Evolutionary conservation across 2,113 vertebrate species (phyloP).

Genomic region (Mesocricetus auratus): DNA sequence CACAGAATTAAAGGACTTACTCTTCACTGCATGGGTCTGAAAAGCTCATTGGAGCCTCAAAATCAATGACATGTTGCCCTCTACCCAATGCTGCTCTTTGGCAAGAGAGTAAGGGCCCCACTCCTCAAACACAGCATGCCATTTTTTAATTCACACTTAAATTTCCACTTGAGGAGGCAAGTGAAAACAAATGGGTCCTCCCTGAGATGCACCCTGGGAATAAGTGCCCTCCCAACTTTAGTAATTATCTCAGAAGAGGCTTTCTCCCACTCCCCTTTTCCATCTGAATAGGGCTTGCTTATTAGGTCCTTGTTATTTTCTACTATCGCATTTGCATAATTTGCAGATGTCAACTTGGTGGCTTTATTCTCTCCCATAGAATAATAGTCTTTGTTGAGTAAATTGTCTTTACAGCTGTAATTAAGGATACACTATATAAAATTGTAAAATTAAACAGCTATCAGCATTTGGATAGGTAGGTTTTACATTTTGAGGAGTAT

Average conservation of each 20-base stretch:
- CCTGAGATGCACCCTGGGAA: slow-evolving; percentile 83
- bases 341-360: slow-evolving; percentile 80
- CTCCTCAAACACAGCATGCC: slow-evolving; percentile 87
- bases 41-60: slow-evolving; percentile 84
- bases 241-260: slow-evolving; percentile 82
- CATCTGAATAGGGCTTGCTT: slow-evolving; percentile 75
- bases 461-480: slow-evolving; percentile 33
- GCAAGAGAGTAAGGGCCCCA: slow-evolving; percentile 75
- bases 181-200: slow-evolving; percentile 86
- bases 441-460: slow-evolving; percentile 66
- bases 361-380: slow-evolving; percentile 67
- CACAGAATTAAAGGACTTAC: slow-evolving; percentile 78
- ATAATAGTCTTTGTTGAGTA: slow-evolving; percentile 77
- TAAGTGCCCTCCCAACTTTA: slow-evolving; percentile 82
- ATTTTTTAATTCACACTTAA: slow-evolving; percentile 90
- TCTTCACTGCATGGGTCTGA: slow-evolving; percentile 79
- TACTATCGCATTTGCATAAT: slow-evolving; percentile 80
- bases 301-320: slow-evolving; percentile 72
- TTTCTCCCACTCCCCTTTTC: slow-evolving; percentile 55
- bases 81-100: slow-evolving; percentile 69
- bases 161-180: slow-evolving; percentile 89
- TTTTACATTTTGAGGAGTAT: slow-evolving; percentile 39
- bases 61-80: slow-evolving; percentile 87
- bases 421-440: slow-evolving; percentile 54
- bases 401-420: slow-evolving; percentile 73